phyloP scores from a whole-genome alignment of 2,888 invertebrate genomes.

The Phaedon cochleariae region DNA sequence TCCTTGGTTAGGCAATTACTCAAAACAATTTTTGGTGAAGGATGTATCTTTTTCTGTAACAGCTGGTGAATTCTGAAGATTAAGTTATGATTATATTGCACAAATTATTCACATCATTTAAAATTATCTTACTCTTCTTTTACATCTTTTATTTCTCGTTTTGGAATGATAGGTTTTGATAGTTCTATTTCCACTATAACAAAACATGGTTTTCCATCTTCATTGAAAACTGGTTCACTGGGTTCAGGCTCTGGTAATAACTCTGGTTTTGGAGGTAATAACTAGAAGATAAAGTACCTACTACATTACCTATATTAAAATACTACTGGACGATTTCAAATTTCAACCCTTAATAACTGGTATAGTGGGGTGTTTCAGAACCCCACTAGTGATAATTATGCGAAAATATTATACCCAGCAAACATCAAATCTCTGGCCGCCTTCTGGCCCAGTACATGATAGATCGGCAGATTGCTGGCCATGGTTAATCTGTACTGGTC shows the following conservation, averaged over 20 bases:
- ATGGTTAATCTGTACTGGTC: too few species aligned
- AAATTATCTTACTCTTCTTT: constrained; percentile 42
- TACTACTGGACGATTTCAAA: not conserved
- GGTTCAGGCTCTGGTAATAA: constrained; percentile 49
- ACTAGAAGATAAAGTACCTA: constrained; percentile 4
- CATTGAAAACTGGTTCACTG: constrained; percentile 52
- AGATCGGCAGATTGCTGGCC: too few species aligned
- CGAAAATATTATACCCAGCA: too few species aligned
- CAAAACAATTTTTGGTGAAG: constrained; percentile 44
- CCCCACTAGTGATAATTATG: too few species aligned
- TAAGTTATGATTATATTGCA: not conserved
- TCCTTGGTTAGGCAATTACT: constrained; percentile 49
- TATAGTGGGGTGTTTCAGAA: too few species aligned
- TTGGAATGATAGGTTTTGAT: constrained; percentile 49
- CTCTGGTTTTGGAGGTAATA: constrained; percentile 43
- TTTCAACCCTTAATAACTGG: too few species aligned
- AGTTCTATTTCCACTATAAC: constrained; percentile 58
- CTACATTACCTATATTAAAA: not conserved
- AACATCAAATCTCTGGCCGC: too few species aligned
- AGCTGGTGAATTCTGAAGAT: constrained; percentile 16
- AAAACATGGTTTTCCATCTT: constrained; percentile 55
- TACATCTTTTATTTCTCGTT: constrained; percentile 53
- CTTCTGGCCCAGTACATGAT: too few species aligned
- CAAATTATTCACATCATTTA: not conserved
- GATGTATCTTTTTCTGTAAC: not conserved